Percentiles rank a stretch among this genome's conserved stretches.
These are phyloP conservation scores for Channa striata DNA, from an alignment of 2,797 vertebrate genomes.

Conservation along the genomic window DNA sequence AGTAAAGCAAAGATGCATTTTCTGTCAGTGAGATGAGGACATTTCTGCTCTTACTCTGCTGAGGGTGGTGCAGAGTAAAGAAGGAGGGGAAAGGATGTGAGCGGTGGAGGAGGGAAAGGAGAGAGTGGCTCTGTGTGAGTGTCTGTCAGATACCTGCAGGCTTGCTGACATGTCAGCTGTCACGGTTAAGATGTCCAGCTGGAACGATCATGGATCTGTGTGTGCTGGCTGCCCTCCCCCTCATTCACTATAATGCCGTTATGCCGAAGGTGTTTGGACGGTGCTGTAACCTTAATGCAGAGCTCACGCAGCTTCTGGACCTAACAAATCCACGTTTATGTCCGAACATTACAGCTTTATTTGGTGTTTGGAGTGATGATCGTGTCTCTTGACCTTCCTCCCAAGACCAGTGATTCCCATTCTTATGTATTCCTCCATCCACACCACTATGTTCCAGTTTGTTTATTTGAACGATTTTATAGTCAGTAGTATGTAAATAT, in stretches of 20 bases:
- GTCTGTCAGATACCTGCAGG: constrained; percentile 58
- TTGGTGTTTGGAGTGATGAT: constrained; percentile 20
- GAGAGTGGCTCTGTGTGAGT: constrained; percentile 23
- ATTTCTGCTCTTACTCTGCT: constrained; percentile 25
- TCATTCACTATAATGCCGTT: constrained; percentile 50
- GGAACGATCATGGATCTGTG: constrained; percentile 38
- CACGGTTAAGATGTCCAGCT: constrained; percentile 64
- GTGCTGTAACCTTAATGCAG: constrained; percentile 53
- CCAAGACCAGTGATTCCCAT: background rate
- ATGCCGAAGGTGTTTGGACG: constrained; percentile 31
- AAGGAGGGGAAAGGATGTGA: background rate
- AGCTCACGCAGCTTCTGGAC: constrained; percentile 53
- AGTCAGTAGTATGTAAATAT: background rate
- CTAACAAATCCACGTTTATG: constrained; percentile 40
- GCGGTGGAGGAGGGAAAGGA: constrained; percentile 10
- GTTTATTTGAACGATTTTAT: background rate
- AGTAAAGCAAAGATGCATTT: constrained; percentile 57
- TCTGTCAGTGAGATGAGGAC: constrained; percentile 49
- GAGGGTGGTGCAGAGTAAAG: constrained; percentile 14
- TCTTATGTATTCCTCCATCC: background rate
- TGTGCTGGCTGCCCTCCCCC: constrained; percentile 53
- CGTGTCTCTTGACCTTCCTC: constrained; percentile 26
- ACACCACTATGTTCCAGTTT: background rate
- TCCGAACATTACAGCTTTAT: constrained; percentile 43
- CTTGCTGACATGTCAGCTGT: constrained; percentile 60